Evolutionary conservation across 1,140 invertebrate species (phyloP).

Genomic region (Drosophila ogumai): DNA sequence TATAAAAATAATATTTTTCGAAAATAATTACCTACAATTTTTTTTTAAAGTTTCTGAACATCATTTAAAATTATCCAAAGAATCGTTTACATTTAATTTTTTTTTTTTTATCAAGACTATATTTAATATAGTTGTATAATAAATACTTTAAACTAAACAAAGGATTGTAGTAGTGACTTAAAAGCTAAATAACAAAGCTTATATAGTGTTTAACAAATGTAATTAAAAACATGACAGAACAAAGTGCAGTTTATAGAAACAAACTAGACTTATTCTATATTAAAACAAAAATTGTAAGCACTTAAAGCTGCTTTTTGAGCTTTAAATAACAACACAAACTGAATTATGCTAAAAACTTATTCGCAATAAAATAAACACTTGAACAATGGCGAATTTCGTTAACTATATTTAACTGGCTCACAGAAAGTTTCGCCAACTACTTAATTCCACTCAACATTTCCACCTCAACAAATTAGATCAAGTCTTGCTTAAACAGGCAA

Average conservation of each 20-base stretch:
- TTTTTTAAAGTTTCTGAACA: background rate
- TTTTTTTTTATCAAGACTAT: too few species aligned
- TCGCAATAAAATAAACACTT: slow-evolving; percentile 7
- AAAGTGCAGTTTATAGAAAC: background rate
- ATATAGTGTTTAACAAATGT: too few species aligned
- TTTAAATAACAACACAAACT: background rate
- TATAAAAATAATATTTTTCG: too few species aligned
- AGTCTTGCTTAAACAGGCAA: slow-evolving; percentile 22
- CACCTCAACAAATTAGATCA: slow-evolving; percentile 34
- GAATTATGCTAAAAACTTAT: background rate
- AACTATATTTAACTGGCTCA: slow-evolving; percentile 5
- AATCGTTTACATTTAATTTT: background rate
- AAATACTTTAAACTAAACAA: background rate
- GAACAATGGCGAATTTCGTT: background rate
- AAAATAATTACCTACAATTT: too few species aligned
- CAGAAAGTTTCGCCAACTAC: slow-evolving; percentile 26
- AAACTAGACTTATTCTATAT: background rate
- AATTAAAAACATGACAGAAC: too few species aligned
- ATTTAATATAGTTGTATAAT: background rate
- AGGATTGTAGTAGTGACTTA: background rate
- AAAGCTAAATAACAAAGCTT: background rate
- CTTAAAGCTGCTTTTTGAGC: background rate
- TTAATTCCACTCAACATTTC: slow-evolving; percentile 28
- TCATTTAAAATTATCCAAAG: background rate
- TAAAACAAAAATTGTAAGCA: background rate